A percentile compares a stretch with the other conserved stretches of the same genome.
Conservation (phyloP, 2,888 invertebrate species). For the Campopleginae sp. region DNA sequence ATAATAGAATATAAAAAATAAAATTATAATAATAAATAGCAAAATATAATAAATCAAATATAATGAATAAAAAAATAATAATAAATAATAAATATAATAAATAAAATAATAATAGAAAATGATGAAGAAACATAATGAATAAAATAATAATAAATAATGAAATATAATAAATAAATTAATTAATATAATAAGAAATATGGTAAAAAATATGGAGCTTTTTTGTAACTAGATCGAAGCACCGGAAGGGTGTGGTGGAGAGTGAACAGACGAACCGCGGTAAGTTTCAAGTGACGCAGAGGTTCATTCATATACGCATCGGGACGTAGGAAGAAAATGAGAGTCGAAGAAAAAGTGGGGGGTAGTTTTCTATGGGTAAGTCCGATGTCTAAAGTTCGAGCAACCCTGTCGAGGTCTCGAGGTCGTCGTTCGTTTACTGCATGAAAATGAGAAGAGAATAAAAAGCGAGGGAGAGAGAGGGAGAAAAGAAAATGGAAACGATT, state of each 20-base stretch:
- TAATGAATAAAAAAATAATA: too few species aligned
- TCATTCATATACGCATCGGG: background rate
- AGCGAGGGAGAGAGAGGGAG: slow-evolving; percentile 7
- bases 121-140: too few species aligned
- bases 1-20: background rate
- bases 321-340: background rate
- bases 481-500: slow-evolving; percentile 41
- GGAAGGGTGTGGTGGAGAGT: slow-evolving; percentile 9
- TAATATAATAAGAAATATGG: background rate
- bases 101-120: too few species aligned
- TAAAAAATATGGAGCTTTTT: background rate
- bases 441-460: slow-evolving; percentile 12
- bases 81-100: too few species aligned
- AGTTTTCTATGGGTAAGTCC: slow-evolving; percentile 8
- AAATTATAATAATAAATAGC: too few species aligned
- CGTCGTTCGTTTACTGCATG: slow-evolving; percentile 47
- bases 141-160: too few species aligned
- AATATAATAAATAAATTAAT: too few species aligned
- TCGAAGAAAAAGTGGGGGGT: background rate
- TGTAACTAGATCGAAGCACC: background rate
- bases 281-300: slow-evolving; percentile 32
- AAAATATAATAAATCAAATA: too few species aligned
- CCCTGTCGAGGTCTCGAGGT: slow-evolving; percentile 66
- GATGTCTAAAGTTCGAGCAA: slow-evolving; percentile 60
- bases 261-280: background rate